phyloP scores from a whole-genome alignment of 37 sponge, comb jelly and placozoan species.

The Corticium candelabrum region DNA sequence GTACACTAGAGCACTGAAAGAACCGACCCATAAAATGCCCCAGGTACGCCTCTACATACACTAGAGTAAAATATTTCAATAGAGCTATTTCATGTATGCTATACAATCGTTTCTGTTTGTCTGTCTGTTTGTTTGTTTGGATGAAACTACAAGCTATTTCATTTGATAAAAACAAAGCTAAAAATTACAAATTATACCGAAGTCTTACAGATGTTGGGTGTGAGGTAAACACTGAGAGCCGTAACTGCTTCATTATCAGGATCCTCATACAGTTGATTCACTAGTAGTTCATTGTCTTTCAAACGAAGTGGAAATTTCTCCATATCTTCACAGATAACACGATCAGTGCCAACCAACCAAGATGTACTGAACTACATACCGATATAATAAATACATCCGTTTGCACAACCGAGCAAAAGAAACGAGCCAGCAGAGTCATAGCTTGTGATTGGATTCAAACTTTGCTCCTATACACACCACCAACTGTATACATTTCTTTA shows the following conservation, averaged over 20 bases:
- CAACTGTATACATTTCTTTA: background rate
- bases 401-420: slow-evolving; percentile 77
- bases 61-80: no score
- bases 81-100: no score
- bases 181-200: no score
- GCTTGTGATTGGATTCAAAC: slow-evolving; percentile 82
- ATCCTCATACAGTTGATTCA: slow-evolving; percentile 85
- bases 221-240: slow-evolving; percentile 79
- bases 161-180: no score
- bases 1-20: no score
- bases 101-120: background rate
- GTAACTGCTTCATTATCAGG: slow-evolving; percentile 78
- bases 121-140: background rate
- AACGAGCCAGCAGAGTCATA: slow-evolving; percentile 77
- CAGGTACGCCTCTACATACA: no score
- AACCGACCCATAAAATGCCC: no score
- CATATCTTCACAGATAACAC: slow-evolving; percentile 54
- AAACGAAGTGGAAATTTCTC: slow-evolving; percentile 97
- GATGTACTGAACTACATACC: slow-evolving; percentile 19
- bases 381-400: slow-evolving; percentile 84
- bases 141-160: background rate
- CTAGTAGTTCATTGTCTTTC: slow-evolving; percentile 97
- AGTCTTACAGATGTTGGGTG: slow-evolving; percentile 69
- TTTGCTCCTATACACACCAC: slow-evolving; percentile 36
- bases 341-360: background rate